Conservation (phyloP, 2,797 vertebrate genomes). For the Sebastiscus tertius region DNA sequence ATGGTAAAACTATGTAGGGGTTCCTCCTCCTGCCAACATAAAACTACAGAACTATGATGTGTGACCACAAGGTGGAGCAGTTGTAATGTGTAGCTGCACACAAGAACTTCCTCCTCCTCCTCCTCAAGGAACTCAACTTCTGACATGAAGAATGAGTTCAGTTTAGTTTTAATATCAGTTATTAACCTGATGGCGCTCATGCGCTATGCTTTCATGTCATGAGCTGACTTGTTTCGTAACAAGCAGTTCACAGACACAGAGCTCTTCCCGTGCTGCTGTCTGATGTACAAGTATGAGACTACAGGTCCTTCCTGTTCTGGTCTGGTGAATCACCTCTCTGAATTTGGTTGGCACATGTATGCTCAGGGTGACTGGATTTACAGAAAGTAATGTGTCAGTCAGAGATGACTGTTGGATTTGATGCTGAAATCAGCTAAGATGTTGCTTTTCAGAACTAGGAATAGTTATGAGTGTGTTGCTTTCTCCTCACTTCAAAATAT, state of each 20-base stretch:
- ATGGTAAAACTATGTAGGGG: too few species aligned
- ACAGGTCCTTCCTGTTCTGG: neutral
- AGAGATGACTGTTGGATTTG: neutral
- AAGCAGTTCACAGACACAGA: neutral
- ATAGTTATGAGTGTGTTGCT: neutral
- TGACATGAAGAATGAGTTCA: neutral
- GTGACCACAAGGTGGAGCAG: conserved; percentile 4
- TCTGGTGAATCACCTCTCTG: neutral
- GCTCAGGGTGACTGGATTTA: neutral
- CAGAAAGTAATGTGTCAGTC: neutral
- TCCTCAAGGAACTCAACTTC: neutral
- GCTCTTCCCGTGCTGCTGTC: neutral
- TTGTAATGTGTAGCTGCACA: neutral
- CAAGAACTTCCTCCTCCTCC: neutral
- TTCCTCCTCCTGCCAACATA: neutral
- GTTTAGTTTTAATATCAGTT: neutral
- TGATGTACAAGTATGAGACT: neutral
- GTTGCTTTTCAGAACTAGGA: neutral
- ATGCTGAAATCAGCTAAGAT: neutral
- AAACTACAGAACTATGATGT: neutral
- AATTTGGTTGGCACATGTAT: neutral
- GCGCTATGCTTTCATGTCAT: neutral
- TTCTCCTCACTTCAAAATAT: neutral
- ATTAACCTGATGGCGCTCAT: neutral
- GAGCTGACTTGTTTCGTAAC: neutral